Conservation (phyloP, 2,113 vertebrate species). For the Rattus rattus region DNA sequence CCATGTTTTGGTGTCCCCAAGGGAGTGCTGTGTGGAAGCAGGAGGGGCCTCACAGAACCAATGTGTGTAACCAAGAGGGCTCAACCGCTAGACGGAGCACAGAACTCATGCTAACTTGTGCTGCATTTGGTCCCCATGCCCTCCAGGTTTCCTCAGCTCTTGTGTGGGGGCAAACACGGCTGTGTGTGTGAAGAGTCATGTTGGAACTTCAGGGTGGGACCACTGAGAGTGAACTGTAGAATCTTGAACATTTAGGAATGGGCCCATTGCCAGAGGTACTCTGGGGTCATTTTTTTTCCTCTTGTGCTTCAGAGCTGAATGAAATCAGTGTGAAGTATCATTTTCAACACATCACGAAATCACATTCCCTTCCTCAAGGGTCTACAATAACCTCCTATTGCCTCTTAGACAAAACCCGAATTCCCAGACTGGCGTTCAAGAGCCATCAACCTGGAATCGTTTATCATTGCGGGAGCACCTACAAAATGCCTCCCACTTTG, state of each 20-base stretch:
- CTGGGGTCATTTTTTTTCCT: not conserved
- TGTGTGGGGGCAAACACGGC: not conserved
- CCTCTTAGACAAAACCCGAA: constrained; percentile 54
- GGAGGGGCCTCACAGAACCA: not conserved
- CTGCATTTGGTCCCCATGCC: not conserved
- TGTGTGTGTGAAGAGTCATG: not conserved
- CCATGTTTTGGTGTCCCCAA: not conserved
- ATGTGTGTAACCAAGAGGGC: not conserved
- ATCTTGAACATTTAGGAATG: not conserved
- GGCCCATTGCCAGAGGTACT: not conserved
- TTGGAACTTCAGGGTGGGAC: not conserved
- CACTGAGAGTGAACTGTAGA: not conserved
- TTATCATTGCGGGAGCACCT: not conserved
- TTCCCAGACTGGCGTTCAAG: not conserved
- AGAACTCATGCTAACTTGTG: fast-evolving
- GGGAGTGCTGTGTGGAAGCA: not conserved
- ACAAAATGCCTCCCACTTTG: not conserved
- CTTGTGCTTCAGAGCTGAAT: constrained; percentile 40
- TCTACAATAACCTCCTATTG: constrained; percentile 22
- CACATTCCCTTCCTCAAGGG: constrained; percentile 52
- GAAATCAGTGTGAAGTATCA: constrained; percentile 62
- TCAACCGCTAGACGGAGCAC: not conserved
- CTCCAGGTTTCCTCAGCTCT: not conserved
- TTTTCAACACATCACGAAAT: constrained; percentile 60
- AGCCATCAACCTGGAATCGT: not conserved